Conservation (phyloP, 2,797 vertebrate species). For the Myotis vivesi region DNA sequence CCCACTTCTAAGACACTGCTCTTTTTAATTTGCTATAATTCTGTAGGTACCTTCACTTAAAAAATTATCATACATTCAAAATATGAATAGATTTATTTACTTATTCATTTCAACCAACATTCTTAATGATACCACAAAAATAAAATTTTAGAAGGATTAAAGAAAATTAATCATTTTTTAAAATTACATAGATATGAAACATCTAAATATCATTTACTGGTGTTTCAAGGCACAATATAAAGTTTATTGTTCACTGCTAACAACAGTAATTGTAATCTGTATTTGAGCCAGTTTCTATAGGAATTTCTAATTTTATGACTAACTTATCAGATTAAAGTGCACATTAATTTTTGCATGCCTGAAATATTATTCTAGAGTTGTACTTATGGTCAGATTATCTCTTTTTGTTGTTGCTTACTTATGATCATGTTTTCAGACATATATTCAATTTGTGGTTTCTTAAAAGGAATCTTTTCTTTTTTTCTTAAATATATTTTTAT, state of each 20-base stretch:
- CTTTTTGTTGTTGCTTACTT: background rate
- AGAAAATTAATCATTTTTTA: background rate
- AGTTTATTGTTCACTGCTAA: conserved; percentile 7
- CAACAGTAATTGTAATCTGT: background rate
- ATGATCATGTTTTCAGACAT: background rate
- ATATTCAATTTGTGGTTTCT: background rate
- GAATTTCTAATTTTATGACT: background rate
- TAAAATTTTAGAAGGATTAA: background rate
- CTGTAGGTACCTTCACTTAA: background rate
- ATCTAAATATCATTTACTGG: background rate
- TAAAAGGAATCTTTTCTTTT: background rate
- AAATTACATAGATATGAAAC: background rate
- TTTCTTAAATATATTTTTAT: too few relatives aligned
- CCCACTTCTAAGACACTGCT: background rate
- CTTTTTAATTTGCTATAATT: background rate
- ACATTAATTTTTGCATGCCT: background rate
- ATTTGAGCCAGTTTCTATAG: background rate
- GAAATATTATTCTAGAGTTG: background rate
- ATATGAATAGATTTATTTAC: background rate
- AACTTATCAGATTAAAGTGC: background rate
- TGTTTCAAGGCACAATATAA: background rate
- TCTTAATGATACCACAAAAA: background rate
- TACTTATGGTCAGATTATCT: background rate
- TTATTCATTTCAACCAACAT: background rate
- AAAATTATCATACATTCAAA: background rate